Conservation (phyloP, 2,888 invertebrate genomes). For the Labia minor region DNA sequence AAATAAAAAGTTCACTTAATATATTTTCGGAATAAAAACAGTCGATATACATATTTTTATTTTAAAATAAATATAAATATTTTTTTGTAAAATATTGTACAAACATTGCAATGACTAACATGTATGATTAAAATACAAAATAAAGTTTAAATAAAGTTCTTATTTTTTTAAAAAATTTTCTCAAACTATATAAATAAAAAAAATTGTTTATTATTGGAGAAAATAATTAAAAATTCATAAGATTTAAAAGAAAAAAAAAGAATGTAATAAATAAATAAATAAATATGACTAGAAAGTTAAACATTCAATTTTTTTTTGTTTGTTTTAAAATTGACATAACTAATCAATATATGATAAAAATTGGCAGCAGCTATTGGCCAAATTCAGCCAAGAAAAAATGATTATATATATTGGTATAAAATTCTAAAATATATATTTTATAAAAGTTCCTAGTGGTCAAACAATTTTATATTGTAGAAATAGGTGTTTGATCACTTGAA, state of each 20-base stretch:
- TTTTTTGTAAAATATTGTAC: no score
- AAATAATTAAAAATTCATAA: no score
- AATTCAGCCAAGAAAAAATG: neutral
- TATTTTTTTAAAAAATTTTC: no score
- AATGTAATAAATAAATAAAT: neutral
- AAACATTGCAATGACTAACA: no score
- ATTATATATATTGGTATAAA: neutral
- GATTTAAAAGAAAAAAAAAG: neutral
- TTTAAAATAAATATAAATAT: no score
- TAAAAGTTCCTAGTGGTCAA: neutral
- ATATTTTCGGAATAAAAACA: no score
- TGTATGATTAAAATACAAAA: no score
- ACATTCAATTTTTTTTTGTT: neutral
- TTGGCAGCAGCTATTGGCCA: constrained; percentile 13
- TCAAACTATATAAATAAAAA: no score
- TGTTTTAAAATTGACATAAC: neutral
- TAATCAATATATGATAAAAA: neutral
- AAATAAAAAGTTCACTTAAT: no score
- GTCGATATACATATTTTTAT: no score
- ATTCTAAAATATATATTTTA: constrained; percentile 8
- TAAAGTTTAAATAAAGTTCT: no score
- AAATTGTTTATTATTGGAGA: no score
- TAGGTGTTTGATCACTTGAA: neutral
- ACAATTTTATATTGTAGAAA: neutral
- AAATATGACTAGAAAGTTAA: neutral